Percentiles rank a stretch among this genome's conserved stretches.
These are phyloP conservation scores for Halictus rubicundus DNA, from an alignment of 1,140 invertebrate genomes.

Conservation along the genomic window DNA sequence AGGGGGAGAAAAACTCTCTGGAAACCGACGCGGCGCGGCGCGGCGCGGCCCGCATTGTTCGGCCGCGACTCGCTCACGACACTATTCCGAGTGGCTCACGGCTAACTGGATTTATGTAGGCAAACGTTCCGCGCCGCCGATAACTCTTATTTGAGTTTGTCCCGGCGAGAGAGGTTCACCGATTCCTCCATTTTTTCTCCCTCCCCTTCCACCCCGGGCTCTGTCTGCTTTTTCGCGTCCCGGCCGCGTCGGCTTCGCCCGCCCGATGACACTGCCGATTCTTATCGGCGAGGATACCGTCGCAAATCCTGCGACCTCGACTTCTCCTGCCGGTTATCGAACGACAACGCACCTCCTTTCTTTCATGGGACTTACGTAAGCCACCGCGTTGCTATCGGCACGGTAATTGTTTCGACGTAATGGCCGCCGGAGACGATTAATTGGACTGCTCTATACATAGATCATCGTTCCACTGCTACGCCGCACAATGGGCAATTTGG, in stretches of 20 bases:
- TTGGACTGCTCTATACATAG: not conserved
- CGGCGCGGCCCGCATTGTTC: not conserved
- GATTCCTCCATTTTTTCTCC: not conserved
- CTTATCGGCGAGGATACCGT: slow-evolving; percentile 1
- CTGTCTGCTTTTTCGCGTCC: not conserved
- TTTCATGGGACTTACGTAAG: not conserved
- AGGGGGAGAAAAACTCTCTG: slow-evolving; percentile 31
- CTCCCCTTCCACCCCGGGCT: not conserved
- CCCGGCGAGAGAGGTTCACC: not conserved
- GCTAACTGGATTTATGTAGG: slow-evolving; percentile 39
- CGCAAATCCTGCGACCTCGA: not conserved
- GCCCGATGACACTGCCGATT: slow-evolving; percentile 6
- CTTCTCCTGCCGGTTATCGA: not conserved
- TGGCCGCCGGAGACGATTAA: not conserved
- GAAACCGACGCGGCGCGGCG: slow-evolving; percentile 29
- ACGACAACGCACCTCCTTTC: not conserved
- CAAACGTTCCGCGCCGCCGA: slow-evolving; percentile 36
- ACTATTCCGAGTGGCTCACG: slow-evolving; percentile 30
- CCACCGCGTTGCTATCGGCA: not conserved
- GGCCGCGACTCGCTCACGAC: not conserved
- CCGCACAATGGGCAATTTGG: too few species aligned
- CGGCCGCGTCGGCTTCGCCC: not conserved
- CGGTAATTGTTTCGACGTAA: not conserved
- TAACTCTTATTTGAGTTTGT: slow-evolving; percentile 12
- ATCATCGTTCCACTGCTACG: too few species aligned